A percentile compares a stretch with the other conserved stretches of the same genome.
phyloP scores from a whole-genome alignment of 2,888 invertebrate species.

The Orthosia gracilis region DNA sequence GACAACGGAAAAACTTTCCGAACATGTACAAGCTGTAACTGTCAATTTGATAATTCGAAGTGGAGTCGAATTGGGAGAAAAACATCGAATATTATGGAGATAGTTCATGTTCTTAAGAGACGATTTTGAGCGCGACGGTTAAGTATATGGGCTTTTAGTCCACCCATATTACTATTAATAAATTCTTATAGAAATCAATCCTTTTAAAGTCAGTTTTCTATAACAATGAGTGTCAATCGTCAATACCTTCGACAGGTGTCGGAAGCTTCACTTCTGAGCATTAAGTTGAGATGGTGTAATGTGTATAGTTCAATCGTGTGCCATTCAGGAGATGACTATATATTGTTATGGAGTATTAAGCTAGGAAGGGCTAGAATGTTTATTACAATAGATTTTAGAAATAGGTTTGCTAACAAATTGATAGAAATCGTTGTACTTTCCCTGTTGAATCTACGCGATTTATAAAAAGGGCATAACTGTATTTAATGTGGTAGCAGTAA shows the following conservation, averaged over 20 bases:
- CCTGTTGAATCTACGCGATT: no score
- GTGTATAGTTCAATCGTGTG: constrained; percentile 31
- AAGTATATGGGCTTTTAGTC: background rate
- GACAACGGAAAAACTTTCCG: no score
- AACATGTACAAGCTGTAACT: no score
- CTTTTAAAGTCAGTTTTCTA: background rate
- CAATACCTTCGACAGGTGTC: constrained; percentile 32
- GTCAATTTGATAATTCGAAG: no score
- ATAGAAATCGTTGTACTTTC: background rate
- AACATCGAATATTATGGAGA: no score
- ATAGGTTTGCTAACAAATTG: constrained; percentile 17
- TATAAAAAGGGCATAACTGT: no score
- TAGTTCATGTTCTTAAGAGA: no score
- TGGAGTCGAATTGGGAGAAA: no score
- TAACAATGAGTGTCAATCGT: constrained; percentile 35
- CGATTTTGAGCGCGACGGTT: no score
- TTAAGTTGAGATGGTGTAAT: background rate
- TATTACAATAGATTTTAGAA: background rate
- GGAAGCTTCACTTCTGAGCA: constrained; percentile 29
- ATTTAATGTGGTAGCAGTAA: no score
- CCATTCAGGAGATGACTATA: constrained; percentile 20
- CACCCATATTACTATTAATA: background rate
- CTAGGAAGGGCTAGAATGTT: background rate
- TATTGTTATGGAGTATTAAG: constrained; percentile 23
- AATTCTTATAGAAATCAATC: constrained; percentile 22